phyloP scores from a whole-genome alignment of 2,797 vertebrate species.

The Myiothlypis chrysogaster region DNA sequence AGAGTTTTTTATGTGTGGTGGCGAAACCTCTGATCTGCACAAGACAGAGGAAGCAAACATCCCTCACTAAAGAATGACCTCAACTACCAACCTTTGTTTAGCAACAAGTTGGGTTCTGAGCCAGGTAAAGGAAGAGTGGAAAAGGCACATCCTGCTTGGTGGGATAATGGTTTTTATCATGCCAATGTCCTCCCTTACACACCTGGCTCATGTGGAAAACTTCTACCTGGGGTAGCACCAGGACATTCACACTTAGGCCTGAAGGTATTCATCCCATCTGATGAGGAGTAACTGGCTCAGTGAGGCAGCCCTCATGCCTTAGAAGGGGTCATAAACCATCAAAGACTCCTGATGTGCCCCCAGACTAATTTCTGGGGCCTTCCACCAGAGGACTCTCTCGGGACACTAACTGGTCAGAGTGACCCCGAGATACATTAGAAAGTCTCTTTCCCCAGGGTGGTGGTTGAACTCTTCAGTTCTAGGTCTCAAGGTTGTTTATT shows the following conservation, averaged over 20 bases:
- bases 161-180: neutral
- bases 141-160: neutral
- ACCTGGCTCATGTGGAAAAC: neutral
- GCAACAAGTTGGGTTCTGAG: neutral
- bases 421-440: too few species aligned
- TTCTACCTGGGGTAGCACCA: neutral
- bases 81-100: neutral
- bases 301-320: neutral
- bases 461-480: too few species aligned
- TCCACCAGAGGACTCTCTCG: neutral
- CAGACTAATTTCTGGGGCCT: neutral
- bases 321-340: neutral
- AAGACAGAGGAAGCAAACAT: neutral
- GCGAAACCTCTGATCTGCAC: neutral
- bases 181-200: neutral
- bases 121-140: neutral
- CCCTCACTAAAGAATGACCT: neutral
- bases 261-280: neutral
- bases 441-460: too few species aligned
- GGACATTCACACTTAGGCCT: neutral
- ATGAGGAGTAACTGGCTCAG: neutral
- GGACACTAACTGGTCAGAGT: too few species aligned
- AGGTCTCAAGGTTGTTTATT: too few species aligned
- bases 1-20: neutral
- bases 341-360: neutral